Evolutionary conservation across 2,888 invertebrate genomes (phyloP).

Genomic region (Stenodema calcarata): DNA sequence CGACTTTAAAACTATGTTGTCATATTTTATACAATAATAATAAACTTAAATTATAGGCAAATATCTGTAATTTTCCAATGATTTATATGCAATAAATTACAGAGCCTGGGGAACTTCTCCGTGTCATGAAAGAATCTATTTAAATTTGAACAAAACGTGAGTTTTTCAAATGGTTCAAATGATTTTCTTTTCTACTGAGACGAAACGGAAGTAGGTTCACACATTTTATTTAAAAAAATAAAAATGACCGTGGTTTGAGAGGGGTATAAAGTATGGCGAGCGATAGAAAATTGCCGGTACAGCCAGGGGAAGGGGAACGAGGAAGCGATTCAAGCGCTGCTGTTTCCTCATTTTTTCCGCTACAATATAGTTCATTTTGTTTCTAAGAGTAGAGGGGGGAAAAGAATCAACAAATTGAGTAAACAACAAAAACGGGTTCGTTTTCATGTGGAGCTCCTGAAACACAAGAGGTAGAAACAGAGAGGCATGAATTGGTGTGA

Average conservation of each 20-base stretch:
- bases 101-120: neutral
- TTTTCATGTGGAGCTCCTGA: neutral
- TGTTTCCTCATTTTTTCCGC: neutral
- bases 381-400: neutral
- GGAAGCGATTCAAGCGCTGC: neutral
- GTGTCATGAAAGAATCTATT: neutral
- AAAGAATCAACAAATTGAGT: neutral
- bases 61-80: neutral
- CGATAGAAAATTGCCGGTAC: neutral
- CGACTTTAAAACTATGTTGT: neutral
- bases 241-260: neutral
- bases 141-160: neutral
- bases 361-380: neutral
- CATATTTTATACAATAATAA: conserved; percentile 9
- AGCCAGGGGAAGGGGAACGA: neutral
- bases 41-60: neutral
- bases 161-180: neutral
- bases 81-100: neutral
- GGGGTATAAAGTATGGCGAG: neutral
- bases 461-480: neutral
- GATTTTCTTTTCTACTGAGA: neutral
- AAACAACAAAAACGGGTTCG: neutral
- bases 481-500: neutral
- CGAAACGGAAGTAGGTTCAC: neutral
- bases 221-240: neutral